A percentile compares a stretch with the other conserved stretches of the same genome.
Evolutionary conservation across 2,113 vertebrate genomes (phyloP).

Genomic region (Microtus pennsylvanicus): DNA sequence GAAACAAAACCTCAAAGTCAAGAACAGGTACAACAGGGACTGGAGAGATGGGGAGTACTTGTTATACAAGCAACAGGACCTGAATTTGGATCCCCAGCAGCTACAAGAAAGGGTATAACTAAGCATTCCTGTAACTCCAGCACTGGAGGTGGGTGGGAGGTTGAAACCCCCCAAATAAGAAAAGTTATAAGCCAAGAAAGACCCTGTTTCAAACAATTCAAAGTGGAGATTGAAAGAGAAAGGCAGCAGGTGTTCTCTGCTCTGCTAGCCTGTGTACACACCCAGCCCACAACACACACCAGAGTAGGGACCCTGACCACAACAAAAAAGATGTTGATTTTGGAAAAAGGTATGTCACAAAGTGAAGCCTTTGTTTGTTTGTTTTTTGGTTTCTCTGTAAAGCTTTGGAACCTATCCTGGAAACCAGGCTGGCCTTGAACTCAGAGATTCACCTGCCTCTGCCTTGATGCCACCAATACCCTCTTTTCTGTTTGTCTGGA

Average conservation of each 20-base stretch:
- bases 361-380: not conserved
- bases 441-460: too few species aligned
- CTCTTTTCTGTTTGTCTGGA: too few species aligned
- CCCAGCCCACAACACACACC: not conserved
- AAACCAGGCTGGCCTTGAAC: too few species aligned
- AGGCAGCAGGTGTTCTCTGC: not conserved
- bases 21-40: not conserved
- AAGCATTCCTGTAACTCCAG: not conserved
- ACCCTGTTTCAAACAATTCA: not conserved
- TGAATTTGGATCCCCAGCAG: not conserved
- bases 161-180: not conserved
- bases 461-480: too few species aligned
- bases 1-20: not conserved
- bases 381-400: too few species aligned
- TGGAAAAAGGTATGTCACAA: constrained; percentile 8
- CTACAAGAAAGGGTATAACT: not conserved
- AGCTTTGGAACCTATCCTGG: too few species aligned
- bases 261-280: not conserved
- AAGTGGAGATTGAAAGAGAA: not conserved
- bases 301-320: not conserved
- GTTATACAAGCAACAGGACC: not conserved
- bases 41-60: not conserved
- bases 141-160: not conserved
- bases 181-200: not conserved
- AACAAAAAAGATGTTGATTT: not conserved